Evolutionary conservation across 2,797 vertebrate species (phyloP).

Genomic region (Gambusia yucatana): DNA sequence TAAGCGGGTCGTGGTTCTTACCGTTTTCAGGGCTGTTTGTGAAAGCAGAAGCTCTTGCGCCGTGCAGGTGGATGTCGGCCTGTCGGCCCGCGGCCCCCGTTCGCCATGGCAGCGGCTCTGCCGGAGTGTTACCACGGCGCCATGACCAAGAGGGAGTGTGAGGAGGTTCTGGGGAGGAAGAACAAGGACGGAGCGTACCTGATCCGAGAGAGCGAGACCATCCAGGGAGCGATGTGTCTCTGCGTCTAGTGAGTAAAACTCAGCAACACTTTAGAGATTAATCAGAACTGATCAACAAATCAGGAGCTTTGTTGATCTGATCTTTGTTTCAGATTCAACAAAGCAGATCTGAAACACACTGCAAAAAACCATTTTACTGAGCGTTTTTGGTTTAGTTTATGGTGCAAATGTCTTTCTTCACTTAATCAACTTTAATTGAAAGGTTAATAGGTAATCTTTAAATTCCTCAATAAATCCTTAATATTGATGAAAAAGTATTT

Average conservation of each 20-base stretch:
- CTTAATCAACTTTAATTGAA: no score
- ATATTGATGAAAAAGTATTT: no score
- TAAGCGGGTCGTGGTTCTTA: not conserved
- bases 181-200: slow-evolving; percentile 76
- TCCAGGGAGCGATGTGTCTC: slow-evolving; percentile 78
- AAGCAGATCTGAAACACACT: no score
- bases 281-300: no score
- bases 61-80: not conserved
- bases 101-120: slow-evolving; percentile 59
- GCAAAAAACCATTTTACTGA: no score
- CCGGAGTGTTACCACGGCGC: slow-evolving; percentile 71
- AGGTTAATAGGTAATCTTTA: no score
- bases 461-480: no score
- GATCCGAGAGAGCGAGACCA: slow-evolving; percentile 79
- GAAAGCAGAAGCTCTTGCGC: not conserved
- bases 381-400: no score
- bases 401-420: no score
- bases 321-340: no score
- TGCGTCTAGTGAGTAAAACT: slow-evolving; percentile 79
- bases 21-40: not conserved
- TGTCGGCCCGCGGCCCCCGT: accelerated
- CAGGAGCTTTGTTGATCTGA: no score
- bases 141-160: slow-evolving; percentile 67
- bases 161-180: slow-evolving; percentile 66
- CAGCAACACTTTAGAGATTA: no score